Conservation (phyloP, 1,140 invertebrate species). For the Globodera ellingtonae region DNA sequence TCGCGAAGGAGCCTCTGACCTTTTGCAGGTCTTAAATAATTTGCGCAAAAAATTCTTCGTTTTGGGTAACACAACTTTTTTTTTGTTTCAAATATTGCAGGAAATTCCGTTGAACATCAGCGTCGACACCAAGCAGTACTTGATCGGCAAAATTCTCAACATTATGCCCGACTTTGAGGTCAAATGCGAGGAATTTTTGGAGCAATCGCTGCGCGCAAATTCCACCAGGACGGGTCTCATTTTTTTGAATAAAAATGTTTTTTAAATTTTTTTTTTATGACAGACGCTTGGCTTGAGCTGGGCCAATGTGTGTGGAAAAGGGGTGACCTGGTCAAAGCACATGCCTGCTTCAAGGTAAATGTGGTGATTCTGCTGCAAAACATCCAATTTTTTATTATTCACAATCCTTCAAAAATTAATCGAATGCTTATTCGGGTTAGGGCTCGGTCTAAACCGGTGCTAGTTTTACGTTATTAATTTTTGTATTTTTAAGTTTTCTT, state of each 20-base stretch:
- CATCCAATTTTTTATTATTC: slow-evolving; percentile 9
- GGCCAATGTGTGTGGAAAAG: slow-evolving; percentile 41
- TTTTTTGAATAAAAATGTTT: no score
- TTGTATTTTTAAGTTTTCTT: no score
- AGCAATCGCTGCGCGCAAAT: slow-evolving; percentile 36
- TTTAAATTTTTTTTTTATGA: not conserved
- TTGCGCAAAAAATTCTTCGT: not conserved
- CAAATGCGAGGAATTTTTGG: slow-evolving; percentile 34
- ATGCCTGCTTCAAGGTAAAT: slow-evolving; percentile 39
- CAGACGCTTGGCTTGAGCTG: slow-evolving; percentile 42
- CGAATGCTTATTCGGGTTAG: no score
- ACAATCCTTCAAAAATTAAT: not conserved
- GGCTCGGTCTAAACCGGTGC: no score
- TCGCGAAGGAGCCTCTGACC: not conserved
- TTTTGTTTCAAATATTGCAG: slow-evolving; percentile 21
- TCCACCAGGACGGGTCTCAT: slow-evolving; percentile 14
- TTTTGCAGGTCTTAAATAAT: slow-evolving; percentile 8
- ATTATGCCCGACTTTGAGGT: slow-evolving; percentile 23
- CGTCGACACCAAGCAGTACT: slow-evolving; percentile 25
- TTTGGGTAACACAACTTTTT: not conserved
- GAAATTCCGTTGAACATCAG: slow-evolving; percentile 36
- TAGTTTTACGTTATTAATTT: no score
- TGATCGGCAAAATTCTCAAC: slow-evolving; percentile 39
- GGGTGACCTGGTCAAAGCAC: slow-evolving; percentile 33
- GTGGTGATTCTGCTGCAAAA: not conserved